Evolutionary conservation across 2,113 vertebrate species (phyloP), one percentile per base, ranked within the genome.

Genomic region (Tragelaphus imberbis): DNA sequence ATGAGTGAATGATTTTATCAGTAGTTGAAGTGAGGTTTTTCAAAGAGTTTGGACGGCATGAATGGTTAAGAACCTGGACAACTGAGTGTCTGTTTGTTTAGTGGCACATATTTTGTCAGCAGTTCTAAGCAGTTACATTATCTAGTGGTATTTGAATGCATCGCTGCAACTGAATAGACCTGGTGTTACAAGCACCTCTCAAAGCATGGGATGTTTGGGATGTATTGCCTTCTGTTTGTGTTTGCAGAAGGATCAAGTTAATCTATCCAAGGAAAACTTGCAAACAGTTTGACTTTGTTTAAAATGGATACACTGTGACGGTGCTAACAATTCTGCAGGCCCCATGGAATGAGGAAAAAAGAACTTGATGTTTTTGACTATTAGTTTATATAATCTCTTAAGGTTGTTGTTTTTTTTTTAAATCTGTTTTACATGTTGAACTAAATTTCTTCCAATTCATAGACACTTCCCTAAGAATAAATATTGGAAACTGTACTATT

Each of bases 171-270:
- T 98, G 98, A 98, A 98, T 98, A 98, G 98, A 97, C 96, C 97
- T 98, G 97, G 95, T 71, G 87, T 99, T 99, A 98, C 86, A 98
- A 98, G 98, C 98, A 98, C 96, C 97, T 98, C 96, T 98, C 99
- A 97, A 97, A 98, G 98, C 97, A 91, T 98, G 97, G 98, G 98
- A 97, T 99, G 98, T 99, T 99, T 99, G 98, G 99, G 98, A 98
- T 99, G 98, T 98, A 98, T 98, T 98, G 89, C 97, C 87, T 95
- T 97, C 88, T 98, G 4, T 98, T 98, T 98, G 91, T 98, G 92
- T 99, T 99, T 99, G 98, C 98, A 98, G 95, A 99, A 98, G 98
- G 99, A 99, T 99, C 99, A 97, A 98, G 99, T 99, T 99, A 99
- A 99, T 99, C 98, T 99, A 75, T 97, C 97, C 98, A 99, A 98